Base-by-base conservation (phyloP, 2,888 invertebrate species). In the Nesidiocoris tenuis region DNA sequence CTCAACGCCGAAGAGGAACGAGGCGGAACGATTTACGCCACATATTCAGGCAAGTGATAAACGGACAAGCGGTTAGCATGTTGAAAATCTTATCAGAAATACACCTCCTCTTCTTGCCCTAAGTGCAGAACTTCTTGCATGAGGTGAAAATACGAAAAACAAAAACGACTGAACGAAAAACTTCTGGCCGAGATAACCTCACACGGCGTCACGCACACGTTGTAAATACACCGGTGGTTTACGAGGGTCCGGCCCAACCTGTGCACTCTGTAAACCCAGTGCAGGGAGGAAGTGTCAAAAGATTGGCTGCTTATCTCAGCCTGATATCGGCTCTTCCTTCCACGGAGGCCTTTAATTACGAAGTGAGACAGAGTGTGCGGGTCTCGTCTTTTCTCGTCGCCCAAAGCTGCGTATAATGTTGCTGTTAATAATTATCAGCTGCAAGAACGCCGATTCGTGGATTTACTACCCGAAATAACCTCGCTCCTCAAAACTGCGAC, bases 241-340 rank as follows among this genome's bases (percentile, higher is more conserved):
- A 72, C 72, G 72, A 61, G 61, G 22, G 25, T 54, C 63, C 18
- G 25, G 61, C 5, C 39, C 12, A 39, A 39, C 39, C 39, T 39
- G 39, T 39, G 12, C 39, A 12, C 5, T 39, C 12, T 39, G 39
- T 39, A 39, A 12, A 39, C 39, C 39, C 39, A 12, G 12, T 39
- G 5, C 39, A 19, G 63, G 55, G 72, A 63, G 72, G 72, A 72
- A 72, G 72, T 72, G 72, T 72, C 72, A 72, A 72, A 72, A 72
- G 72, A 72, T 72, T 72, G 72, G 61, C 72, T 72, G 72, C 72
- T 72, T 72, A 72, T 72, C 72, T 72, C 72, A 61, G 72, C 39
- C 19, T 39, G 72, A 72, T 61, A 72, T 72, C 72, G 19, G 19
- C 61, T 39, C 55, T 72, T 19, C 61, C 65, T 25, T 63, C 16